Base-by-base conservation (phyloP, 53 echinoderm and acorn worm genomes). In the Zoroaster sp. region DNA sequence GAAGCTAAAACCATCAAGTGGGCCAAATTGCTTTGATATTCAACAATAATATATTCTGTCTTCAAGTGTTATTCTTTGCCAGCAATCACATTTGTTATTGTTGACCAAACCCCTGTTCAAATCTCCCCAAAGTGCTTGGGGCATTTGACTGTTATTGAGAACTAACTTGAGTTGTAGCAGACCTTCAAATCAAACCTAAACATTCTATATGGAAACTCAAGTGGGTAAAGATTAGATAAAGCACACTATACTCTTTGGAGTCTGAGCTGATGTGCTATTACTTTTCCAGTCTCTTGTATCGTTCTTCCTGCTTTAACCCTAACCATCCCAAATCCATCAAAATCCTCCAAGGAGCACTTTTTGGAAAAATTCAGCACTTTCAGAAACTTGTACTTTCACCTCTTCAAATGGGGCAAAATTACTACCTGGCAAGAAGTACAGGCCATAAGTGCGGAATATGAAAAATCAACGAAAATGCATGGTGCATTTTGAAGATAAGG, bases 21-120 rank as follows among this genome's bases (percentile, higher is more conserved):
- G 67, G 31, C 38, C 82, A 82, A 82, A 82, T 82, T 82, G 82
- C 30, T 82, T 82, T 82, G 82, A 66, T 82, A 82, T 82, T 82
- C 82, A 82, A 82, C 82, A 66, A n/a, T 67, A 66, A 82, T 82
- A 82, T 44, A 82, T 67, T 79, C 63, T 4, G 32, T 79, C 54
- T 37, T 38, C 55, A n/a, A n/a, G 25, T 54, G 47, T 47, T 23
- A 32, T 47, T 76, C 47, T 76, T 76, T 49, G 31, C 13, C 35
- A 21, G 42, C 49, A 30, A 55, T 40, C 55, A 51, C 79, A 36
- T 79, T 55, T 79, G 79, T 79, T 79, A 79, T 79, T 79, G 79
- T 82, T 82, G 43, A 66, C 66, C 40, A 67, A 67, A 82, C 66
- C 82, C 35, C 82, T 82, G 43, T 82, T 31, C 40, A 67, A 67